Conservation (phyloP, 1,140 invertebrate species). For the Macrotrachela quadricornifera region DNA sequence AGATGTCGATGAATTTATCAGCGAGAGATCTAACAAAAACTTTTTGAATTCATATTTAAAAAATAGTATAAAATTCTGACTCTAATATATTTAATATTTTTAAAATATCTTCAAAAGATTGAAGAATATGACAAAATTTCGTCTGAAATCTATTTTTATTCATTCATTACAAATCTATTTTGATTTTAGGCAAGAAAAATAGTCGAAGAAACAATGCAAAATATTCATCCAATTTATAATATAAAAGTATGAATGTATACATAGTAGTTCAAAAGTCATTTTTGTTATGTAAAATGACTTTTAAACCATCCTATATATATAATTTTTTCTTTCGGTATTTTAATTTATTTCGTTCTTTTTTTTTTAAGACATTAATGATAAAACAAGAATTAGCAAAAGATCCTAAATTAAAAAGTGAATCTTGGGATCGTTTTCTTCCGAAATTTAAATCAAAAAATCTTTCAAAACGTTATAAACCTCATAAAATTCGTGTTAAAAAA, state of each 20-base stretch:
- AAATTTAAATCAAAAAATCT: slow-evolving; percentile 82
- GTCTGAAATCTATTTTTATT: too few species aligned
- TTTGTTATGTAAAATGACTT: neutral
- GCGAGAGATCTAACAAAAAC: too few species aligned
- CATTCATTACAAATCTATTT: too few species aligned
- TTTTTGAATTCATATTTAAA: too few species aligned
- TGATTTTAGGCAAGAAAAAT: too few species aligned
- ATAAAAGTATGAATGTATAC: slow-evolving; percentile 44
- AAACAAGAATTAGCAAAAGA: slow-evolving; percentile 78
- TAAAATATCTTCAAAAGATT: too few species aligned
- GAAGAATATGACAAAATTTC: too few species aligned
- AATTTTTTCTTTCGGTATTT: neutral
- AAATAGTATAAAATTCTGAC: too few species aligned
- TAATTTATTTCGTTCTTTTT: neutral
- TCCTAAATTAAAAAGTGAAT: slow-evolving; percentile 68
- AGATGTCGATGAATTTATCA: too few species aligned
- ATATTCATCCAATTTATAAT: slow-evolving; percentile 97
- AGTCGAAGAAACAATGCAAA: slow-evolving; percentile 91
- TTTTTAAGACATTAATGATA: slow-evolving; percentile 61
- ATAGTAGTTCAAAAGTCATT: neutral
- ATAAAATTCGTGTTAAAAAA: slow-evolving; percentile 20
- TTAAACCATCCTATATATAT: too few species aligned
- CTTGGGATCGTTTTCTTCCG: slow-evolving; percentile 88
- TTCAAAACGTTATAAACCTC: slow-evolving; percentile 55
- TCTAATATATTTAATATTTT: too few species aligned